A percentile compares a stretch with the other conserved stretches of the same genome.
phyloP scores from a whole-genome alignment of 2,113 vertebrate genomes.

The Carassius gibelio region DNA sequence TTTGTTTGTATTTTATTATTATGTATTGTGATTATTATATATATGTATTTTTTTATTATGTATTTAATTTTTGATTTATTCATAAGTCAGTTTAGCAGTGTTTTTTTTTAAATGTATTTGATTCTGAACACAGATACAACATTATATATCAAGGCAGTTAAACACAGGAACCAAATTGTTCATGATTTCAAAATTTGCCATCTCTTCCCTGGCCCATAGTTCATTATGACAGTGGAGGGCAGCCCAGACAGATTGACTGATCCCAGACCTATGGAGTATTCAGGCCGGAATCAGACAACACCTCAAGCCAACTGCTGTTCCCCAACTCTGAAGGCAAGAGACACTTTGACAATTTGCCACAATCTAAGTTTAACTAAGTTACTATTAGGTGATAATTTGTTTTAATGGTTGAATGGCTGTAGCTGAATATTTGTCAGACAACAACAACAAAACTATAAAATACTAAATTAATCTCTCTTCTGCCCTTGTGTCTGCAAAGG shows the following conservation, averaged over 20 bases:
- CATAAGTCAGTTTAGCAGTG: no score
- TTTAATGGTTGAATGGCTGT: neutral
- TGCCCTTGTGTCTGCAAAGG: conserved; percentile 58
- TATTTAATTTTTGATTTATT: no score
- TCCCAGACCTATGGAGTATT: neutral
- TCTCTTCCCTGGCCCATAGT: neutral
- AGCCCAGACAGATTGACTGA: conserved; percentile 27
- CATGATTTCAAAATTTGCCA: neutral
- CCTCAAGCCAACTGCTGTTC: conserved; percentile 42
- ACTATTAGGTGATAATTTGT: neutral
- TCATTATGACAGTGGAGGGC: conserved; percentile 27
- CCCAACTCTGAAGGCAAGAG: conserved; percentile 47
- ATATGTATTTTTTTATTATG: no score
- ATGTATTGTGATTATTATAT: neutral
- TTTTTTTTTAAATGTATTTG: no score
- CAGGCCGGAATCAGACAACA: neutral
- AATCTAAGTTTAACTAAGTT: neutral
- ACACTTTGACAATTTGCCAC: neutral
- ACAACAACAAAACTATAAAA: neutral
- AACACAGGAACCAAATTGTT: neutral
- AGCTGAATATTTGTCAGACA: neutral
- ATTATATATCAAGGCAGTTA: neutral
- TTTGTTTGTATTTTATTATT: neutral
- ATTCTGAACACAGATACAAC: no score
- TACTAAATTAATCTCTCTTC: neutral